Evolutionary conservation across 30 jellyfish, hydroid and myxozoan species (phyloP).

Genomic region (Clytia hemisphaerica): DNA sequence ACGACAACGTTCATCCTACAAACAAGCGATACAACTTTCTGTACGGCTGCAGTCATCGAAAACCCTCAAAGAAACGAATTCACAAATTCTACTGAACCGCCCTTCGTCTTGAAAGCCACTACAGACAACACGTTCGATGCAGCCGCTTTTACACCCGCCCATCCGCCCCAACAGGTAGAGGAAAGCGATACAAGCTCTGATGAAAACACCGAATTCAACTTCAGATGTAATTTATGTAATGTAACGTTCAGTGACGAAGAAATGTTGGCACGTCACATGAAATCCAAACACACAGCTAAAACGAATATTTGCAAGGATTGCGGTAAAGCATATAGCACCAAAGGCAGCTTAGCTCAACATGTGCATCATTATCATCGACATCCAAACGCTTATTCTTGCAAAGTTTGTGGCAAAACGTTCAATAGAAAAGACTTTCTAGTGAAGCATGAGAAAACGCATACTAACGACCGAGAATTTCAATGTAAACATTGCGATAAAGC

Average conservation of each 20-base stretch:
- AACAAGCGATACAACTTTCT: conserved; percentile 27
- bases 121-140: background rate
- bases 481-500: conserved; percentile 31
- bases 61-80: background rate
- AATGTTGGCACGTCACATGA: conserved; percentile 17
- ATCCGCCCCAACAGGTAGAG: conserved; percentile 6
- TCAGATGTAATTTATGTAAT: conserved; percentile 26
- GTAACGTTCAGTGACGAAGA: conserved; percentile 31
- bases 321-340: conserved; percentile 32
- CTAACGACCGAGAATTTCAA: conserved; percentile 24
- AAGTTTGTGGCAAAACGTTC: conserved; percentile 26
- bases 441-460: conserved; percentile 21
- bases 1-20: conserved; percentile 25
- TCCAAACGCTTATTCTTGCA: conserved; percentile 33
- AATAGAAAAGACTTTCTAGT: conserved; percentile 21
- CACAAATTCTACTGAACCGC: background rate
- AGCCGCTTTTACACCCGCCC: conserved; percentile 14
- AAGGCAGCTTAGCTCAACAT: conserved; percentile 37
- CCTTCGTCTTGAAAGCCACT: background rate
- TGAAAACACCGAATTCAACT: conserved; percentile 24
- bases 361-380: conserved; percentile 35
- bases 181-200: conserved; percentile 22
- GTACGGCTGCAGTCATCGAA: conserved; percentile 29
- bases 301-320: conserved; percentile 24
- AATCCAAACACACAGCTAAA: conserved; percentile 34